Conservation (phyloP, 2,888 invertebrate genomes). For the Smittia aterrima region DNA sequence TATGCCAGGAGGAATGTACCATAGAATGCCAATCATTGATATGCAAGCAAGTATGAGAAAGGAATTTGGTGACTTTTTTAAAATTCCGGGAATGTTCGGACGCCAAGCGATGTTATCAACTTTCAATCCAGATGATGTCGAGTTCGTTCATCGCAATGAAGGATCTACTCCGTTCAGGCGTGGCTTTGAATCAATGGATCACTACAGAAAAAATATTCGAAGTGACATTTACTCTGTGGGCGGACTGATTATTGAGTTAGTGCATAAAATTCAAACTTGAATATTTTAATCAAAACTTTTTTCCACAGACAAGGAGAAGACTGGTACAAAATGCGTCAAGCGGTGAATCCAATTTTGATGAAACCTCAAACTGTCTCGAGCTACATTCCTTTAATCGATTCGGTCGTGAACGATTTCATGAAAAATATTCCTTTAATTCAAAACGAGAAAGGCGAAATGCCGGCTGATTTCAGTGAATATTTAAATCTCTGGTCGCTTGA, state of each 20-base stretch:
- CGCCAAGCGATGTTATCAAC: slow-evolving; percentile 51
- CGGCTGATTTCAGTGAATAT: not conserved
- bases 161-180: slow-evolving; percentile 54
- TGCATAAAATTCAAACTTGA: slow-evolving; percentile 43
- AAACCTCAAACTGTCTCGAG: slow-evolving; percentile 60
- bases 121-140: slow-evolving; percentile 57
- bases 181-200: slow-evolving; percentile 50
- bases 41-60: slow-evolving; percentile 43
- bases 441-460: slow-evolving; percentile 23
- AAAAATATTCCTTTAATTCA: not conserved
- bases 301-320: slow-evolving; percentile 59
- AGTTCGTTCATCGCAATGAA: slow-evolving; percentile 54
- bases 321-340: slow-evolving; percentile 59
- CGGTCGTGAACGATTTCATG: slow-evolving; percentile 54
- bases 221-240: slow-evolving; percentile 51
- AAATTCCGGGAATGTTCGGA: slow-evolving; percentile 52
- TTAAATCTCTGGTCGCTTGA: slow-evolving; percentile 16
- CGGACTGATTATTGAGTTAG: slow-evolving; percentile 47
- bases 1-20: slow-evolving; percentile 10
- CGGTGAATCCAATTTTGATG: slow-evolving; percentile 62
- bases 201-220: slow-evolving; percentile 52
- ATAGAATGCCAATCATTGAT: not conserved
- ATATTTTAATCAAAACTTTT: slow-evolving; percentile 43
- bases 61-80: slow-evolving; percentile 54
- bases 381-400: slow-evolving; percentile 56